Conservation (phyloP, 2,113 vertebrate species). For the Osmerus eperlanus region DNA sequence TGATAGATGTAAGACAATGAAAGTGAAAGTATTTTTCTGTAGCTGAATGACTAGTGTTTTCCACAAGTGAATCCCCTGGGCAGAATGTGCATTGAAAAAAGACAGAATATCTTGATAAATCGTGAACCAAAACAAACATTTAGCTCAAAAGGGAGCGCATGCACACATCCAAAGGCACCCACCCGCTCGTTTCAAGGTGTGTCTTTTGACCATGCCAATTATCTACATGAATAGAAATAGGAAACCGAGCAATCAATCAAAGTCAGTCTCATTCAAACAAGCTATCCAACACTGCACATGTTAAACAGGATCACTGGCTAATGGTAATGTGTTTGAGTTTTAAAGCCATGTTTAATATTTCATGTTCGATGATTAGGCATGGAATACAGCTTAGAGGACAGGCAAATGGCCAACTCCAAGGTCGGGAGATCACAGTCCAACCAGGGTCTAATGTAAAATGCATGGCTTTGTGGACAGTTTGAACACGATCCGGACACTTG, state of each 20-base stretch:
- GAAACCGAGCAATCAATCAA: constrained; percentile 72
- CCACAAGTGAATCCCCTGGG: neutral
- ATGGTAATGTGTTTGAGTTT: constrained; percentile 55
- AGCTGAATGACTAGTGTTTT: neutral
- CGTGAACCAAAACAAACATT: constrained; percentile 27
- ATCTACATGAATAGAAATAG: constrained; percentile 71
- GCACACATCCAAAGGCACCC: constrained; percentile 37
- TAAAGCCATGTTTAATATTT: constrained; percentile 57
- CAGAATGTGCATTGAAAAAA: neutral
- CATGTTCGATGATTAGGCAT: constrained; percentile 55
- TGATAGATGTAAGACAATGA: neutral
- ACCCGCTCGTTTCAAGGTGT: constrained; percentile 54
- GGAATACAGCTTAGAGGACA: constrained; percentile 33
- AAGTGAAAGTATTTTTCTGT: neutral
- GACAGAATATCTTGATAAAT: neutral
- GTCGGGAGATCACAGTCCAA: constrained; percentile 53
- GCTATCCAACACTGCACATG: constrained; percentile 48
- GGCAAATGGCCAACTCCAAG: constrained; percentile 45
- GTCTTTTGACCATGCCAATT: constrained; percentile 62
- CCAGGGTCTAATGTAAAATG: constrained; percentile 47
- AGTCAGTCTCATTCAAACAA: constrained; percentile 62
- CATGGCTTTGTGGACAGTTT: constrained; percentile 43
- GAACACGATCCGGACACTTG: constrained; percentile 2
- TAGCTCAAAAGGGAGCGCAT: constrained; percentile 22
- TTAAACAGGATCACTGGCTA: constrained; percentile 58